Conservation (phyloP, 2,113 vertebrate species). For the Silurus glanis region DNA sequence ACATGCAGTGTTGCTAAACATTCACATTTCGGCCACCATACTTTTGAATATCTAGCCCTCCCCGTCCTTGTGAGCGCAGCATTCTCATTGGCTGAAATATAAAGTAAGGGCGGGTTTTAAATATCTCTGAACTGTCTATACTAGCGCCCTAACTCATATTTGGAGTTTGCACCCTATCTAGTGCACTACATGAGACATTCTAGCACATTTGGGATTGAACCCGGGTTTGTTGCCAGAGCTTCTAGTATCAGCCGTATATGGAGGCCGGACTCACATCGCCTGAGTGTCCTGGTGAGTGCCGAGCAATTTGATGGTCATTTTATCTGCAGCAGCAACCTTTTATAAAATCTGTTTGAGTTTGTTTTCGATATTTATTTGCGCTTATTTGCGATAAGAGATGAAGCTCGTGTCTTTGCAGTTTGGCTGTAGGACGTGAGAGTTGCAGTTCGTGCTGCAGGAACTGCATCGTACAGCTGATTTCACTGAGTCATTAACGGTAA, state of each 20-base stretch:
- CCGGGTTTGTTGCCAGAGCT: not conserved
- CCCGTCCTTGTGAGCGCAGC: not conserved
- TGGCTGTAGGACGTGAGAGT: not conserved
- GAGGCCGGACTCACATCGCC: not conserved
- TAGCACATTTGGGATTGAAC: not conserved
- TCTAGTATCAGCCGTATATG: not conserved
- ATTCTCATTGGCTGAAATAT: constrained; percentile 11
- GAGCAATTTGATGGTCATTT: not conserved
- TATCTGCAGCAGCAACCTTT: not conserved
- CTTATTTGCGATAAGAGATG: not conserved
- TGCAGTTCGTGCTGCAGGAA: not conserved
- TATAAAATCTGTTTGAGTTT: too few relatives aligned
- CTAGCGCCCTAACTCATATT: not conserved
- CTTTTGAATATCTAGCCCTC: too few relatives aligned
- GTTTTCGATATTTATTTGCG: not conserved
- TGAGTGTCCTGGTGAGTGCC: not conserved
- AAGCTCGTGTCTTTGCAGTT: not conserved
- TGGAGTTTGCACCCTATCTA: not conserved
- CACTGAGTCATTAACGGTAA: not conserved
- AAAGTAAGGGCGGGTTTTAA: not conserved
- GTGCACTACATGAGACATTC: not conserved
- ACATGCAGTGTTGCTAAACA: too few relatives aligned
- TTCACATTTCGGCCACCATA: not conserved
- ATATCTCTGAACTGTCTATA: not conserved
- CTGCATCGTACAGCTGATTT: not conserved